phyloP scores from a whole-genome alignment of 2,888 invertebrate species.

The Ypsolopha scabrella region DNA sequence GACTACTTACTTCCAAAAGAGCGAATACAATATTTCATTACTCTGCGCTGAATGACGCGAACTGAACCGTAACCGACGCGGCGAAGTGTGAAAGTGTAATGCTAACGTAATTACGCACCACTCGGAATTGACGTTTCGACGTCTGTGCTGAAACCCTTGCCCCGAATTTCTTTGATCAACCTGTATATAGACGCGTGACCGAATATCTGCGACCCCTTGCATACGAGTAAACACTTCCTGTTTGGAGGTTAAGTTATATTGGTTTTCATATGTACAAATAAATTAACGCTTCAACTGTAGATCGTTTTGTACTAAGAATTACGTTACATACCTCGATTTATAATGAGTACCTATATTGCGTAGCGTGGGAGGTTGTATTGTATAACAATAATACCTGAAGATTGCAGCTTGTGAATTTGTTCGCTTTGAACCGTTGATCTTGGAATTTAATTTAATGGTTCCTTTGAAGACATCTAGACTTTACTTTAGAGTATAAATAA shows the following conservation, averaged over 20 bases:
- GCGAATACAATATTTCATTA: no score
- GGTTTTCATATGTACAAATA: slow-evolving; percentile 16
- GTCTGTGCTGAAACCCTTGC: slow-evolving; percentile 6
- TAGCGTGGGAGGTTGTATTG: no score
- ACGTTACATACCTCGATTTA: background rate
- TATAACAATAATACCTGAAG: no score
- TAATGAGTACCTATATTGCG: background rate
- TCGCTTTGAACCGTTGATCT: no score
- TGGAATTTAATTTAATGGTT: no score
- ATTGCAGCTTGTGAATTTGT: no score
- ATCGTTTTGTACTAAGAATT: background rate
- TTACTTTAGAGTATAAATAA: no score
- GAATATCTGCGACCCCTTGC: background rate
- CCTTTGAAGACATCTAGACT: no score
- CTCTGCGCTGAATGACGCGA: background rate
- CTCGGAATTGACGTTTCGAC: slow-evolving; percentile 12
- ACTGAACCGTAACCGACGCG: slow-evolving; percentile 4
- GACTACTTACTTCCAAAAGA: no score
- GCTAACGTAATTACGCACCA: slow-evolving; percentile 19
- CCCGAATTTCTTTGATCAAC: slow-evolving; percentile 15
- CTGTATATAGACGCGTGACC: slow-evolving; percentile 7
- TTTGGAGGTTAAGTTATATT: slow-evolving; percentile 2
- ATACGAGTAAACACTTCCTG: background rate
- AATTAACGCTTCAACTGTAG: slow-evolving; percentile 12
- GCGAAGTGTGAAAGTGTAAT: slow-evolving; percentile 15